Base-by-base conservation (phyloP, 2,113 vertebrate genomes). In the Martes martes region DNA sequence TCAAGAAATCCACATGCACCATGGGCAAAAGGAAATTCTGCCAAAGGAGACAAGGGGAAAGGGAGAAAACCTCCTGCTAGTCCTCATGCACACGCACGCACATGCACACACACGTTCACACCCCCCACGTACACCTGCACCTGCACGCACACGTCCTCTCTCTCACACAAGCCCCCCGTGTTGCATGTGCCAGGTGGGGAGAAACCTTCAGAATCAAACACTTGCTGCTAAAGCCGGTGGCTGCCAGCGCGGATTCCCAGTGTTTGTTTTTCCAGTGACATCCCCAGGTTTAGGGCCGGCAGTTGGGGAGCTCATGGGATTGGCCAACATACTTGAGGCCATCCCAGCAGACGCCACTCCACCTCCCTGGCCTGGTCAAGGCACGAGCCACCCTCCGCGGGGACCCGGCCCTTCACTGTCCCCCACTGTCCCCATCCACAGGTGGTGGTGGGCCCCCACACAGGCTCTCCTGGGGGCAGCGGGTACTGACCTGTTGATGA, bases 401-500 rank as follows among this genome's bases (percentile, higher is more conserved):
- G 6, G 14, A 61, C n/a, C 1, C 0, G 11, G 13, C 67, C 57
- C 52, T 36, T 81, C 57, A 2, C 39, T 36, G n/a, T 8, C 50
- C 63, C 69, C 67, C 57, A 2, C 33, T 36, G n/a, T 8, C 50
- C 55, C 69, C 74, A 31, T 0, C 8, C 13, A 13, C 21, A 50
- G 63, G 63, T 47, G 52, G 52, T 4, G 33, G 7, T 0, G 0
- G 1, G 4, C 19, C 28, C 33, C 47, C 8, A 8, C 13, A 87
- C 23, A 15, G 16, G 11, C 65, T 39, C 47, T 50, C 18, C 2
- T 0, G 0, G 47, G 9, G 18, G 47, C 23, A 0, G 55, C 57
- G n/a, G 97, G 6, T 1, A 99, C 99, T 99, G 95, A 99, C 99
- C 99, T 99, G 99, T 99, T 99, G 98, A 99, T 99, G 98, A 99